Conservation (phyloP, 1,140 invertebrate species). For the Rhyzopertha dominica region DNA sequence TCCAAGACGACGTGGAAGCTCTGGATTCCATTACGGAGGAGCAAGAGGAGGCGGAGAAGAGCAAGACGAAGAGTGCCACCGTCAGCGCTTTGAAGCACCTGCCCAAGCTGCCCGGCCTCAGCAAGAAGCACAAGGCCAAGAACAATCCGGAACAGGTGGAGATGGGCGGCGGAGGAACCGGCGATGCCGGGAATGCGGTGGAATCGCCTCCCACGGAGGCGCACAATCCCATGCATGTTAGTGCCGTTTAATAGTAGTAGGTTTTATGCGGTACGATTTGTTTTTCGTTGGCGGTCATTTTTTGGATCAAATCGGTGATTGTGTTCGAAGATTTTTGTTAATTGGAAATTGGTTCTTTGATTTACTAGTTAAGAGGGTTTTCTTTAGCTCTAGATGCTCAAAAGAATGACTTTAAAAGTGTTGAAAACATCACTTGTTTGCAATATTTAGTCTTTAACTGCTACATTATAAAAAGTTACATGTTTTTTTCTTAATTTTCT, state of each 20-base stretch:
- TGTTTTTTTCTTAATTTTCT: no score
- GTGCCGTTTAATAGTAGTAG: constrained; percentile 35
- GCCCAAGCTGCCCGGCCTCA: constrained; percentile 41
- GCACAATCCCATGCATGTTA: constrained; percentile 38
- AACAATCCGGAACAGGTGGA: constrained; percentile 24
- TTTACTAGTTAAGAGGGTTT: no score
- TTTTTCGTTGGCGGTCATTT: no score
- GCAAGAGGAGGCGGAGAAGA: constrained; percentile 37
- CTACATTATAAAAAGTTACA: no score
- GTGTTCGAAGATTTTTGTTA: no score
- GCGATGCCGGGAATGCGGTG: constrained; percentile 19
- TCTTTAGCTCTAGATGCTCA: no score
- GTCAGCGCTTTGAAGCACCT: constrained; percentile 41
- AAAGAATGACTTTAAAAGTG: no score
- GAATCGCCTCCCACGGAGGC: constrained; percentile 23
- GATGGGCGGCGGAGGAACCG: constrained; percentile 16
- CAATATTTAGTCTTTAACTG: no score
- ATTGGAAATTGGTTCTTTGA: no score
- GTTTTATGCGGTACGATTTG: no score
- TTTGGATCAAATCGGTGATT: no score
- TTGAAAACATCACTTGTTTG: no score
- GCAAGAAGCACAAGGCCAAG: constrained; percentile 41
- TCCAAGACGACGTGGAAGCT: constrained; percentile 36
- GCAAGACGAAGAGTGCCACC: constrained; percentile 28
- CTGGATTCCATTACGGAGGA: constrained; percentile 44